Percentiles rank a stretch among this genome's conserved stretches.
Evolutionary conservation across 2,888 invertebrate genomes (phyloP).

Genomic region (Pandemis cinnamomeana): DNA sequence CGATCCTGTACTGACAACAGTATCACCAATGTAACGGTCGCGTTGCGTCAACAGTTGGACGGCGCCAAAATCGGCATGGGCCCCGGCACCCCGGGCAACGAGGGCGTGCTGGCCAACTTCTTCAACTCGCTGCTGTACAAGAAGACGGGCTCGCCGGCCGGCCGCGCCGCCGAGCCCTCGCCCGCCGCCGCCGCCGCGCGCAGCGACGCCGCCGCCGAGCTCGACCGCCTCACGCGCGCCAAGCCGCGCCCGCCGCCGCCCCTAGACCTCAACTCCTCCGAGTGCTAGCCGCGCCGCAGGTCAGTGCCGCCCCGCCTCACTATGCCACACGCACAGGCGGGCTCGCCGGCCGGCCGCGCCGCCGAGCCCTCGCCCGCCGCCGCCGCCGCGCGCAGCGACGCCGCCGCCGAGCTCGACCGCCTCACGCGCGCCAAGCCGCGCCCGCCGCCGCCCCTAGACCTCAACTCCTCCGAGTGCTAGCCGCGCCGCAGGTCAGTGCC

Average conservation of each 20-base stretch:
- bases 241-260: conserved; percentile 88
- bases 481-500: too few relatives aligned
- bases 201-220: conserved; percentile 96
- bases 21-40: too few relatives aligned
- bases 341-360: conserved; percentile 86
- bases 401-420: conserved; percentile 96
- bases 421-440: conserved; percentile 89
- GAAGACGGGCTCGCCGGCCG: conserved; percentile 90
- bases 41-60: conserved; percentile 84
- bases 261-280: conserved; percentile 83
- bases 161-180: conserved; percentile 84
- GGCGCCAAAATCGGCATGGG: conserved; percentile 88
- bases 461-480: conserved; percentile 81
- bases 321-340: conserved; percentile 83
- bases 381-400: conserved; percentile 92
- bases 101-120: conserved; percentile 98
- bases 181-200: conserved; percentile 87
- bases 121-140: conserved; percentile 98
- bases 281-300: conserved; percentile 60
- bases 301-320: too few relatives aligned
- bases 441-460: conserved; percentile 87
- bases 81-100: conserved; percentile 90
- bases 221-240: conserved; percentile 93
- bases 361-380: conserved; percentile 80
- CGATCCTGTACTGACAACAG: too few relatives aligned